Conservation (phyloP, 64 coral and sea anemone genomes). For the Cladopsammia gracilis region DNA sequence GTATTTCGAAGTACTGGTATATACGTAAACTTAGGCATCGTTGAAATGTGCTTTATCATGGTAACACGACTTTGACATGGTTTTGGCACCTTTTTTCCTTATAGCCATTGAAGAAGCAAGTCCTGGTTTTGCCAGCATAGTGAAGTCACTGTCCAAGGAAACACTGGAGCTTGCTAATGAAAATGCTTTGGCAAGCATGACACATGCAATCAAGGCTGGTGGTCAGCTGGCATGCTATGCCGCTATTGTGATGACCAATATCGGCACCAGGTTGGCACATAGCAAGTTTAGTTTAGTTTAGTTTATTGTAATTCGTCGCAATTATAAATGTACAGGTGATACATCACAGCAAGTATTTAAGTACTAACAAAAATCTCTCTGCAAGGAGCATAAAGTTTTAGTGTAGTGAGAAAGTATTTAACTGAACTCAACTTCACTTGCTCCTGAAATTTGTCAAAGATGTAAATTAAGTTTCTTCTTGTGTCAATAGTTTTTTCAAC, state of each 20-base stretch:
- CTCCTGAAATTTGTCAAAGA: no score
- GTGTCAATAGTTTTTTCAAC: no score
- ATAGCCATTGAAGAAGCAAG: conserved; percentile 31
- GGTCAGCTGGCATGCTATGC: conserved; percentile 93
- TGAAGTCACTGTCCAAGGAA: conserved; percentile 68
- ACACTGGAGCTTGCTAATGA: conserved; percentile 75
- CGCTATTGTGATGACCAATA: conserved; percentile 77
- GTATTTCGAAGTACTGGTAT: no score
- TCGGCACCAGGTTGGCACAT: conserved; percentile 78
- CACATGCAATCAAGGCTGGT: conserved; percentile 79
- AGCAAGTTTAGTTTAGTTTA: no score
- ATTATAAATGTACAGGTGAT: no score
- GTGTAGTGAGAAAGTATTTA: no score
- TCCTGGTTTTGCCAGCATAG: conserved; percentile 72
- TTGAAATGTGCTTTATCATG: not conserved
- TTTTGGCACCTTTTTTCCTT: not conserved
- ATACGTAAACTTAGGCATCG: not conserved
- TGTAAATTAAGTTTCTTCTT: no score
- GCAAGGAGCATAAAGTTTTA: no score
- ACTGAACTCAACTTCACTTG: no score
- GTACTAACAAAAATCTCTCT: no score
- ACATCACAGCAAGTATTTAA: no score
- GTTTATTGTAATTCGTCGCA: no score
- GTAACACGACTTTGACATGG: not conserved
- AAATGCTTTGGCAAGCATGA: conserved; percentile 65